phyloP scores from a whole-genome alignment of 2,888 invertebrate genomes.

The Drosophila niveifrons region DNA sequence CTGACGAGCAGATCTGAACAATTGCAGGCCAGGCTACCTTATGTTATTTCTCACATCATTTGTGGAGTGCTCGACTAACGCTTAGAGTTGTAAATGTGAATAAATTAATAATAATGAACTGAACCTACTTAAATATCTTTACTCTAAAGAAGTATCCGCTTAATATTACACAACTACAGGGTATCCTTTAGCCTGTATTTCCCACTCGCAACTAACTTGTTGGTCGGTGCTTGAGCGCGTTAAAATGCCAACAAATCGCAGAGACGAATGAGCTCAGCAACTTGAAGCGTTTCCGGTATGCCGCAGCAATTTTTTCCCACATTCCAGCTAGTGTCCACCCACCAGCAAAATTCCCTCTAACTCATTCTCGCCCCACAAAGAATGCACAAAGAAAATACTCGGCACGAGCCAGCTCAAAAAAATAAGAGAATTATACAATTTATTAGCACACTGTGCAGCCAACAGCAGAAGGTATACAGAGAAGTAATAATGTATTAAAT shows the following conservation, averaged over 20 bases:
- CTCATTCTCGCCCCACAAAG: slow-evolving; percentile 18
- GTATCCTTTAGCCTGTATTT: neutral
- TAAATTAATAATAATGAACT: neutral
- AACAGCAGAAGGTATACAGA: slow-evolving; percentile 14
- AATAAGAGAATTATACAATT: slow-evolving; percentile 64
- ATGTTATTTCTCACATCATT: neutral
- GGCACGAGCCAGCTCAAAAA: slow-evolving; percentile 37
- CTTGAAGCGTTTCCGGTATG: slow-evolving; percentile 81
- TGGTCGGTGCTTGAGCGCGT: slow-evolving; percentile 56
- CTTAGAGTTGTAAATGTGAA: neutral
- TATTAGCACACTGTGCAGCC: slow-evolving; percentile 54
- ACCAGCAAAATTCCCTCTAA: neutral
- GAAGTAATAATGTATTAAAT: slow-evolving; percentile 65
- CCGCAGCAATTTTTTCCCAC: slow-evolving; percentile 72
- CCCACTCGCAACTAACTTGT: slow-evolving; percentile 18
- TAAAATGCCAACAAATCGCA: slow-evolving; percentile 82
- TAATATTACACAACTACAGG: neutral
- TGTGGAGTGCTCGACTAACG: neutral
- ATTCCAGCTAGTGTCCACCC: slow-evolving; percentile 42
- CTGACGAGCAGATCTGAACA: slow-evolving; percentile 51
- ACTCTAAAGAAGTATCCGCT: neutral
- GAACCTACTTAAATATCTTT: neutral
- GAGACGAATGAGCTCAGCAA: slow-evolving; percentile 80
- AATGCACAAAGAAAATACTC: slow-evolving; percentile 58
- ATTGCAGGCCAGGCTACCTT: slow-evolving; percentile 39